A percentile compares a stretch with the other conserved stretches of the same genome.
Evolutionary conservation across 1,140 invertebrate genomes (phyloP).

Genomic region (Drosophila parabipectinata): DNA sequence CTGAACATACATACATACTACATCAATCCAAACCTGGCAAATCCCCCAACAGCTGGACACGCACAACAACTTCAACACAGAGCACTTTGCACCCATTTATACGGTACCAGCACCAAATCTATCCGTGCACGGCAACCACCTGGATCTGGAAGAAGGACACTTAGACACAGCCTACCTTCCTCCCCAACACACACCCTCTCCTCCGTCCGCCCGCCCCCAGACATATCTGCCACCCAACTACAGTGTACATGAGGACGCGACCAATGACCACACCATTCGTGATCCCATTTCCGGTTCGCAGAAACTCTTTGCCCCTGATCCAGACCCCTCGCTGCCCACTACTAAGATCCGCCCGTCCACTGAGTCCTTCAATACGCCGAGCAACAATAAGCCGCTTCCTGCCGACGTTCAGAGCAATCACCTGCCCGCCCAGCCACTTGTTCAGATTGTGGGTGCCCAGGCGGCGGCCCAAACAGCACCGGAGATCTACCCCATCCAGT

Average conservation of each 20-base stretch:
- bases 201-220: conserved; percentile 37
- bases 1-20: conserved; percentile 11
- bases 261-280: conserved; percentile 82
- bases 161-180: conserved; percentile 61
- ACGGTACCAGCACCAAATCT: conserved; percentile 92
- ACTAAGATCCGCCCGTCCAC: conserved; percentile 81
- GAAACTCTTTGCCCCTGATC: conserved; percentile 85
- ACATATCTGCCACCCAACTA: conserved; percentile 74
- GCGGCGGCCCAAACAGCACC: conserved; percentile 59
- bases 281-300: conserved; percentile 82
- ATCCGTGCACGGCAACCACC: conserved; percentile 64
- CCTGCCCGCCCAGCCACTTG: conserved; percentile 71
- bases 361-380: conserved; percentile 84
- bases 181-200: conserved; percentile 32
- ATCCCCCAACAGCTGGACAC: conserved; percentile 66
- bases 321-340: conserved; percentile 84
- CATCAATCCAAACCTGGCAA: conserved; percentile 24
- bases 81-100: conserved; percentile 89
- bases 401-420: conserved; percentile 73
- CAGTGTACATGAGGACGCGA: conserved; percentile 84
- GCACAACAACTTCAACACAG: conserved; percentile 71
- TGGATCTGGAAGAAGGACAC: conserved; percentile 63
- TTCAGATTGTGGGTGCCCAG: conserved; percentile 77
- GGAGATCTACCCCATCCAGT: conserved; percentile 75
- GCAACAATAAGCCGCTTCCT: conserved; percentile 84